Percentiles rank a stretch among this genome's conserved stretches.
Evolutionary conservation across 2,113 vertebrate species (phyloP).

Genomic region (Mola mola): DNA sequence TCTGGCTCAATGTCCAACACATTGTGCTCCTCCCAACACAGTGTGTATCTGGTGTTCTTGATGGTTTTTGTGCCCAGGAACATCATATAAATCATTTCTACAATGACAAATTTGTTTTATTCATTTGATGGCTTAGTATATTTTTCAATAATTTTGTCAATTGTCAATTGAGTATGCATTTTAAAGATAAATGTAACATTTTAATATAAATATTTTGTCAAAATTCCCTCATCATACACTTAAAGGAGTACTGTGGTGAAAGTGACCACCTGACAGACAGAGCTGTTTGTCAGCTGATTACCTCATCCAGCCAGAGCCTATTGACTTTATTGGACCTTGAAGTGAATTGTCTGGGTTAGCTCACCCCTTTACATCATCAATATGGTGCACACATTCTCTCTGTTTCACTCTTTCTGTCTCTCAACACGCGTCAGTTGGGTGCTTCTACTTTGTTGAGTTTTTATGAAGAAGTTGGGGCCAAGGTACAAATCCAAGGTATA

Average conservation of each 20-base stretch:
- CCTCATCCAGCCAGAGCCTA: slow-evolving; percentile 21
- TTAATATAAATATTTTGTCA: too few relatives aligned
- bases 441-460: too few relatives aligned
- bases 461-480: too few relatives aligned
- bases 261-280: neutral
- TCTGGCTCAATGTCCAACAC: slow-evolving; percentile 9
- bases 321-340: slow-evolving; percentile 37
- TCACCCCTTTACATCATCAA: neutral
- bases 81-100: neutral
- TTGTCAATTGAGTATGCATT: too few relatives aligned
- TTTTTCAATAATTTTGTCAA: too few relatives aligned
- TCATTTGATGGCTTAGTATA: too few relatives aligned
- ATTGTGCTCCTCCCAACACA: slow-evolving; percentile 11
- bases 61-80: slow-evolving; percentile 3
- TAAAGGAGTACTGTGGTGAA: neutral
- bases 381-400: neutral
- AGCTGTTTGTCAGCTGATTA: too few relatives aligned
- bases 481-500: slow-evolving; percentile 16
- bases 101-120: neutral
- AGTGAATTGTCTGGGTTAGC: slow-evolving; percentile 24
- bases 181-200: too few relatives aligned
- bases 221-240: too few relatives aligned
- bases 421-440: too few relatives aligned
- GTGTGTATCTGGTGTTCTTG: slow-evolving; percentile 6
- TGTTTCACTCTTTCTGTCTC: neutral